Conservation (phyloP, 2,888 invertebrate genomes). For the Yponomeuta cagnagella region DNA sequence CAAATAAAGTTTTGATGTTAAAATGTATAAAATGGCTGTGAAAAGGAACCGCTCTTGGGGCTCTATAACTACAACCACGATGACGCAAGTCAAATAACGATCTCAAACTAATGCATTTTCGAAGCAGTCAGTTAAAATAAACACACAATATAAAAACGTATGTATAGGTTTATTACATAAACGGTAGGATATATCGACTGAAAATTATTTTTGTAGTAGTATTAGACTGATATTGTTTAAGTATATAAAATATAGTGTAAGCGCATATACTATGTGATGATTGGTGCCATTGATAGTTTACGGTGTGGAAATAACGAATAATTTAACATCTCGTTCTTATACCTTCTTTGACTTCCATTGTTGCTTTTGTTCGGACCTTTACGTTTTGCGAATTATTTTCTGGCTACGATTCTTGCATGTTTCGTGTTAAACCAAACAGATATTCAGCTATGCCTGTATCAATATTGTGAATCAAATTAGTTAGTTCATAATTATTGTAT, state of each 20-base stretch:
- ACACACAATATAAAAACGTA: conserved; percentile 40
- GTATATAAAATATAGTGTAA: conserved; percentile 30
- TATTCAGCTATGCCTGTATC: neutral
- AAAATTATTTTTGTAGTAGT: conserved; percentile 75
- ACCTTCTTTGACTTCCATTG: conserved; percentile 64
- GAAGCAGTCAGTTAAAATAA: conserved; percentile 37
- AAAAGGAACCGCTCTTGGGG: conserved; percentile 30
- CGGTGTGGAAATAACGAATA: conserved; percentile 53
- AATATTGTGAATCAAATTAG: conserved; percentile 22
- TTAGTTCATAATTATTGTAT: conserved; percentile 5
- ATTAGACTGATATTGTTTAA: conserved; percentile 72
- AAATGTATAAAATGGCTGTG: conserved; percentile 36
- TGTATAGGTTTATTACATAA: conserved; percentile 24
- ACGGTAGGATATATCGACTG: conserved; percentile 70
- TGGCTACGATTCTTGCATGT: neutral
- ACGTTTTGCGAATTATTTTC: neutral
- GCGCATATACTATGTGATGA: conserved; percentile 68
- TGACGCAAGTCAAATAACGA: conserved; percentile 41
- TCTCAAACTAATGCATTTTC: conserved; percentile 64
- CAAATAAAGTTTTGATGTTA: neutral
- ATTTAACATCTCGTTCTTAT: conserved; percentile 51
- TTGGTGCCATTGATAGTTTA: conserved; percentile 75
- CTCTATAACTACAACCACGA: conserved; percentile 13
- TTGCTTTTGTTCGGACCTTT: conserved; percentile 39
- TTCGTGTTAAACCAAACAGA: neutral